Conservation (phyloP, 1,140 invertebrate species). For the Formica selysi region DNA sequence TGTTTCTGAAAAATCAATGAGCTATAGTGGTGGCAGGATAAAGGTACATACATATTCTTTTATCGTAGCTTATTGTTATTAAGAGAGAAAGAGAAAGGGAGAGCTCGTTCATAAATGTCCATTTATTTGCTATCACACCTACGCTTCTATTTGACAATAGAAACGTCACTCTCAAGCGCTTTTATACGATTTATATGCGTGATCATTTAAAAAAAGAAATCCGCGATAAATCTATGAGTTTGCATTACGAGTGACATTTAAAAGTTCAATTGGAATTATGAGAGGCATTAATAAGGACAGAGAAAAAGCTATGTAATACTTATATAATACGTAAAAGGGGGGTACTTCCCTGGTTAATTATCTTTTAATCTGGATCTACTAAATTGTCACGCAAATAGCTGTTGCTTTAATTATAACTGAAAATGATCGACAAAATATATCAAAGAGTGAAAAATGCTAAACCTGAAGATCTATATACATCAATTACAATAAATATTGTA, state of each 20-base stretch:
- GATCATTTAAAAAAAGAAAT: conserved; percentile 1
- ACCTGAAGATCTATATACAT: not conserved
- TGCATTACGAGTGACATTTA: conserved; percentile 14
- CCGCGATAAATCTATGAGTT: not conserved
- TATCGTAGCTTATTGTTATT: conserved; percentile 62
- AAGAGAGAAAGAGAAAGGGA: conserved; percentile 11
- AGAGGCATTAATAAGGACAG: not conserved
- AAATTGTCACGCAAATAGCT: not conserved
- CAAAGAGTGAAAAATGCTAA: not conserved
- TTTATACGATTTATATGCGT: conserved; percentile 23
- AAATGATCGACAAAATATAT: not conserved
- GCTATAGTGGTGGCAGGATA: conserved; percentile 43
- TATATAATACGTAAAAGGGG: not conserved
- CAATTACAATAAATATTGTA: not conserved
- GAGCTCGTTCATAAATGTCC: conserved; percentile 47
- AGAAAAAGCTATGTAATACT: not conserved
- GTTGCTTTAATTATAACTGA: not conserved
- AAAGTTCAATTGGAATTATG: not conserved
- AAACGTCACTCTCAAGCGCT: conserved; percentile 5
- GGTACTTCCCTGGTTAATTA: not conserved
- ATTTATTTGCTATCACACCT: conserved; percentile 38
- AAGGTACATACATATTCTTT: conserved; percentile 64
- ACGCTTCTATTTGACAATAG: conserved; percentile 18
- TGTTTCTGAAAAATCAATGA: conserved; percentile 71
- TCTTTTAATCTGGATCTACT: not conserved